Evolutionary conservation across 2,797 vertebrate species (phyloP), one percentile per base, ranked within the genome.

Genomic region (Halcyon leucocephala): DNA sequence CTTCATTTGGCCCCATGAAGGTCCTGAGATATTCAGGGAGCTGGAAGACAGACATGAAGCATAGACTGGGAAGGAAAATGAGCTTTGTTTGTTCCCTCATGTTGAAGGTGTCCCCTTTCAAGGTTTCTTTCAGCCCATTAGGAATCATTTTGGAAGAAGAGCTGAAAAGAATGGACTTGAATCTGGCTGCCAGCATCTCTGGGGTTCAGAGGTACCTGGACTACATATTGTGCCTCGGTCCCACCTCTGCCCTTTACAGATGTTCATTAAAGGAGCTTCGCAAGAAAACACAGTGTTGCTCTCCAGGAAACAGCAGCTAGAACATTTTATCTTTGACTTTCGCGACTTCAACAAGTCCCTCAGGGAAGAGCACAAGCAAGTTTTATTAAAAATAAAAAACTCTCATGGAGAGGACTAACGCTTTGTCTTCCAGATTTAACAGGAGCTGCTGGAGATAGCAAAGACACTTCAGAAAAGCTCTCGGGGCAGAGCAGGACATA

Each of bases 331-430:
- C 88, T 93, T 79, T 86, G 87, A 76, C 87, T 96, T 90, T 33
- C 1, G 0, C 85, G 37, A n/a, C 80, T 95, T 16, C 89, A 84
- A 86, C 85, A 86, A 89, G 94, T 91, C 96, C 96, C 95, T 66
- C 1, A 9, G 15, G 89, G 80, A 90, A 67, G 60, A 84, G 62
- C 66, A 46, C 73, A 60, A 46, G 87, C 6, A 12, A 82, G 91
- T 95, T 95, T 91, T 95, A 97, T 95, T 96, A 95, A 96, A 96
- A 94, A 97, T 80, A 95, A 86, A 95, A 90, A 88, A 49, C 58
- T 51, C 82, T 91, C 9, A 0, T 42, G 85, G 77, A 94, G 46
- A 80, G n/a, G 49, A 48, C 14, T 22, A 89, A 61, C 22, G 3
- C 85, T 96, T 84, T 86, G 70, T 94, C 94, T 94, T 91, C 81